Evolutionary conservation across 2,113 vertebrate species (phyloP), one percentile per base, ranked within the genome.

Genomic region (Notechis scutatus): DNA sequence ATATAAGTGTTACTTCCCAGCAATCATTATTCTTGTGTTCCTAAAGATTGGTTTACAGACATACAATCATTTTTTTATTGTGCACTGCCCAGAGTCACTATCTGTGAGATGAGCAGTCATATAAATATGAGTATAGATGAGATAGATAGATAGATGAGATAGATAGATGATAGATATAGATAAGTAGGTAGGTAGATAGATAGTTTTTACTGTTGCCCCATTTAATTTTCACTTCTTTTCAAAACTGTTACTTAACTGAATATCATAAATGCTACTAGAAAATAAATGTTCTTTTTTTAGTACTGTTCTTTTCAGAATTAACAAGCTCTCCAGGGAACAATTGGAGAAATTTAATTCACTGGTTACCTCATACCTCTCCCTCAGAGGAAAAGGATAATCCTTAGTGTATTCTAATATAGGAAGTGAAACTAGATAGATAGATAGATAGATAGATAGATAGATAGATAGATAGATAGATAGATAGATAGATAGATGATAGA

Each of bases 271-370:
- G 87, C 23, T 23, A 23, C 21, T 8, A 34, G 85, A 64, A 87
- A 92, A 57, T 15, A 24, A 47, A 52, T 54, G 87, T 88, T 45
- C 45, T 74, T n/a, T 55, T 54, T 34, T 42, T 42, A 52, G 86
- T 47, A 69, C 20, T 64, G 12, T 39, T 88, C 57, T 88, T 4
- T 92, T 92, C 45, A 6, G 26, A 42, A 54, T 61, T 92, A 92
- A 92, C 86, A 88, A 92, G 59, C 54, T 92, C 91, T 74, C 91
- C 54, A 74, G 87, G 91, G 91, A 92, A 39, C 21, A 3, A 24
- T 74, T 34, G 42, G 21, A 88, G 23, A 29, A 74, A 92, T 92
- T 92, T 74, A 74, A 59, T 69, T 55, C 47, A 29, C 24, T 88
- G 57, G 59, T 88, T 88, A 64, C 55, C n/a, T 11, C 26, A 34